Conservation (phyloP, 2,113 vertebrate species). For the Oriolus oriolus region DNA sequence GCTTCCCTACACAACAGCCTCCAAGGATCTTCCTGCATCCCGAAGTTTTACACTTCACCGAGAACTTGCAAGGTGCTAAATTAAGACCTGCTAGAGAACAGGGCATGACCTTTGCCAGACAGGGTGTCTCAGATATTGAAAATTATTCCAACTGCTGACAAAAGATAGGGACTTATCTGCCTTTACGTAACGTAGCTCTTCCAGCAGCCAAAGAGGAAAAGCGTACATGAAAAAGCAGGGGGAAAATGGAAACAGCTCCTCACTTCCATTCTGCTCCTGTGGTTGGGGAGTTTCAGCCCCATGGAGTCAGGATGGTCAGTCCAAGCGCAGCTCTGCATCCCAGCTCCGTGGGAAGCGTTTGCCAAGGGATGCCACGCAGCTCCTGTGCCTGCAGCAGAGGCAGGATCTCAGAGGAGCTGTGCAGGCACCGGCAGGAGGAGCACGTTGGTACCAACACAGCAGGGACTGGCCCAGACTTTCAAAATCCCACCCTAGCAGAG, state of each 20-base stretch:
- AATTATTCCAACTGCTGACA: background rate
- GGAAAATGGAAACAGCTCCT: background rate
- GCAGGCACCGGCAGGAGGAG: background rate
- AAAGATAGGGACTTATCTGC: background rate
- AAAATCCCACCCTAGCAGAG: background rate
- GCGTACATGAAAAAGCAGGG: background rate
- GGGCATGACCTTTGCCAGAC: constrained; percentile 14
- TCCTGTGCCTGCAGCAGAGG: background rate
- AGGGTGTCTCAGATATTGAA: constrained; percentile 25
- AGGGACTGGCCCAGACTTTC: background rate
- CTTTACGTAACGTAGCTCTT: background rate
- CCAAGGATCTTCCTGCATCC: background rate
- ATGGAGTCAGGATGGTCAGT: background rate
- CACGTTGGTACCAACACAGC: background rate
- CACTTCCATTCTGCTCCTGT: background rate
- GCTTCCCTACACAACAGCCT: background rate
- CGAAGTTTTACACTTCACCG: background rate
- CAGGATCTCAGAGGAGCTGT: background rate
- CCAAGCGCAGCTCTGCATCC: background rate
- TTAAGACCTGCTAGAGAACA: constrained; percentile 44
- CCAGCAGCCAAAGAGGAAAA: background rate
- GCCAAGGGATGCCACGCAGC: background rate
- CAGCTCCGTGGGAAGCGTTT: background rate
- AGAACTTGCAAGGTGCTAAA: constrained; percentile 23
- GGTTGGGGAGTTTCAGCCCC: background rate